Evolutionary conservation across 2,113 vertebrate species (phyloP), one percentile per base, ranked within the genome.

Genomic region (Lanius collurio): DNA sequence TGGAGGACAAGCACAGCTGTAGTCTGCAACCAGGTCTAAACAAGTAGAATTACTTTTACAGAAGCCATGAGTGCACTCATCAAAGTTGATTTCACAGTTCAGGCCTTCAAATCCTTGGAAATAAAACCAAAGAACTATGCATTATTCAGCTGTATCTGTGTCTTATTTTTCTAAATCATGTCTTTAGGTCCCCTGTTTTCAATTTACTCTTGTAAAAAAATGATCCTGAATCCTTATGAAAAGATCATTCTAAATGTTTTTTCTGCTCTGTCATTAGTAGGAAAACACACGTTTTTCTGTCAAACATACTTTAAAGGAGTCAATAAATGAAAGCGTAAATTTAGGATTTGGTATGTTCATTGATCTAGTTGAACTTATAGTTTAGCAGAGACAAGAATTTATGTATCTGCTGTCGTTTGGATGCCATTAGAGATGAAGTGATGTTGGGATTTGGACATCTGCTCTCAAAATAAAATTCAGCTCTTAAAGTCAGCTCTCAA

Each of bases 71-170:
- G 41, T 92, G 69, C 98, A 98, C 93, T 98, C 98, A 97, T 98
- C 96, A 98, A 98, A 90, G 95, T 95, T 97, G 93, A 97, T 98
- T 98, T 99, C 98, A 98, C 97, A 98, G 94, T 97, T 98, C 89
- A 97, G 73, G 59, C 97, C 97, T 88, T 92, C 94, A 94, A 98
- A 98, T 88, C 96, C 97, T 98, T 78, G 63, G 49, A 67, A 94
- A 86, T 69, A 91, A 86, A 17, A 35, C 23, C 47, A 93, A 47
- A 89, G 53, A 55, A 47, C 11, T 41, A 56, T 89, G 44, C 49
- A 95, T 86, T 91, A 86, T 70, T 89, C 60, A 87, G 62, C 30
- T 87, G 10, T 62, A 71, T 44, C 27, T 78, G 23, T 74, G 37
- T 9, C 33, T 94, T 91, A 20, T 79, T 90, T 85, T 74, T 88